These are phyloP conservation scores for Marasmarcha lunaedactyla DNA, from an alignment of 2,888 invertebrate genomes.

Conservation along the genomic window DNA sequence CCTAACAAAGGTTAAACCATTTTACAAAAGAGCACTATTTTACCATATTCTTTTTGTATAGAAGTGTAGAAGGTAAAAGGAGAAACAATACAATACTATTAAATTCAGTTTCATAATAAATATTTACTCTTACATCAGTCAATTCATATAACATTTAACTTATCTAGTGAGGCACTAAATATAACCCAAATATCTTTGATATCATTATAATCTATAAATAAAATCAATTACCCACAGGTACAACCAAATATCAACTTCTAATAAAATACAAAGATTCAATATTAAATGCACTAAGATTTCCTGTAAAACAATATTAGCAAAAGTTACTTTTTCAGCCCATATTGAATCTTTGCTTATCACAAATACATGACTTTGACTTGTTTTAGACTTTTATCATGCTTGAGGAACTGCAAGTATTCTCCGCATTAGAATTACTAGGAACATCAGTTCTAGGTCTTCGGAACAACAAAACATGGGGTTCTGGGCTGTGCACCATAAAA, in stretches of 20 bases:
- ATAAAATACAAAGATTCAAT: too few relatives aligned
- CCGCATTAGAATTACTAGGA: not conserved
- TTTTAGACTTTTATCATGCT: not conserved
- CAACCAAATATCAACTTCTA: not conserved
- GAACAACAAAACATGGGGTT: constrained; percentile 89
- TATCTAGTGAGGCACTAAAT: not conserved
- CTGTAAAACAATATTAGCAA: too few relatives aligned
- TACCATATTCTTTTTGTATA: too few relatives aligned
- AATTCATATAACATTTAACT: not conserved
- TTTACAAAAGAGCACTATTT: too few relatives aligned
- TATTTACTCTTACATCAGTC: constrained; percentile 1
- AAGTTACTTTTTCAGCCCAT: not conserved
- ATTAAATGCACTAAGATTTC: too few relatives aligned
- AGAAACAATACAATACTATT: too few relatives aligned
- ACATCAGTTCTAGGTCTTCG: constrained; percentile 58
- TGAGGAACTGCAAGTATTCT: not conserved
- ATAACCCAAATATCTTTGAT: constrained; percentile 1
- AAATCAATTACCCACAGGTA: not conserved
- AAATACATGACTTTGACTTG: not conserved
- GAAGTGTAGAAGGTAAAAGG: too few relatives aligned
- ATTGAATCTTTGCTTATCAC: not conserved
- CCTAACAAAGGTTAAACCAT: too few relatives aligned
- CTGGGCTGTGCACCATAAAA: constrained; percentile 92
- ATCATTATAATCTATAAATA: not conserved
- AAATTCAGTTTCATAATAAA: not conserved